Conservation (phyloP, 2,113 vertebrate genomes). For the Mungos mungo region DNA sequence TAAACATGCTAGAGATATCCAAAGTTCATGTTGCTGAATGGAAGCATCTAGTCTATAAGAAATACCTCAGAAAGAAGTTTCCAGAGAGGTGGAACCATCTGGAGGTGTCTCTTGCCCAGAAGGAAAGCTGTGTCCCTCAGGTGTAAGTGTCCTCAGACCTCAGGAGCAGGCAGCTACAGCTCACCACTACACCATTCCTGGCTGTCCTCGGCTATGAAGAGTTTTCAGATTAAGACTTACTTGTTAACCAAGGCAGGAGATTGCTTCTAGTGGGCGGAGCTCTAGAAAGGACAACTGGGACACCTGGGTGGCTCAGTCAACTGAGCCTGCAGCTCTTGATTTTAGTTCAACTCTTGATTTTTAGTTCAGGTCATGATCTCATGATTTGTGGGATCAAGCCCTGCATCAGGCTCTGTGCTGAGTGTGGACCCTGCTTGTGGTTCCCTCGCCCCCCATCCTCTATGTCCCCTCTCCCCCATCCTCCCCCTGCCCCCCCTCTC, state of each 20-base stretch:
- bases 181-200: not conserved
- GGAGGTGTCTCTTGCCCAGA: not conserved
- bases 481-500: too few species aligned
- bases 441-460: too few species aligned
- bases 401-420: too few species aligned
- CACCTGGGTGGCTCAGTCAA: too few species aligned
- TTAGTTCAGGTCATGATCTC: too few species aligned
- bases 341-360: too few species aligned
- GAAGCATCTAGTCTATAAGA: not conserved
- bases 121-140: not conserved
- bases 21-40: not conserved
- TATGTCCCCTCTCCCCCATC: too few species aligned
- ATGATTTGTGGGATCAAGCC: too few species aligned
- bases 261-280: not conserved
- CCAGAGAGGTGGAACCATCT: not conserved
- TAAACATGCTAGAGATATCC: constrained; percentile 83
- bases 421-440: too few species aligned
- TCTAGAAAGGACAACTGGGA: not conserved
- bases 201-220: not conserved
- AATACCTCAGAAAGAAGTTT: not conserved
- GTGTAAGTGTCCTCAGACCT: not conserved
- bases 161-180: not conserved
- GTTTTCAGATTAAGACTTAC: not conserved
- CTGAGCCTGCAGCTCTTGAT: too few species aligned
- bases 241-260: not conserved